A percentile compares a stretch with the other conserved stretches of the same genome.
Evolutionary conservation across 2,797 vertebrate species (phyloP).

Genomic region (Sebastes itinus): DNA sequence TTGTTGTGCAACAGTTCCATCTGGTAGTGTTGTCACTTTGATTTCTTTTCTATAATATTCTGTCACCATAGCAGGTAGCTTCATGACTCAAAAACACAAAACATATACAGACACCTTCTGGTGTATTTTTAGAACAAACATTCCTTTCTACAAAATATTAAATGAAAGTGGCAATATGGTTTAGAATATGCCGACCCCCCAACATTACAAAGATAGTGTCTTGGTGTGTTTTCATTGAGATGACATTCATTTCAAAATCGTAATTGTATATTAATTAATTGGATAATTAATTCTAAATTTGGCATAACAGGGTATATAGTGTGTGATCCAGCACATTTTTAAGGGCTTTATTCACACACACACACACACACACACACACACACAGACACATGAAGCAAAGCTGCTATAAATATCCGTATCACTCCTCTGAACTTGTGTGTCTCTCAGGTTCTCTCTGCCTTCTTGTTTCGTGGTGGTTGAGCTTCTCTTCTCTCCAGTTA

Average conservation of each 20-base stretch:
- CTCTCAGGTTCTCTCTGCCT: conserved; percentile 29
- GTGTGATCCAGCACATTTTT: background rate
- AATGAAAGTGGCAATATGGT: background rate
- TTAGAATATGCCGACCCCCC: background rate
- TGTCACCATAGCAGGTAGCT: background rate
- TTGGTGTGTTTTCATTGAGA: background rate
- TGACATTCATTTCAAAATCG: background rate
- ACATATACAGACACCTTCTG: background rate
- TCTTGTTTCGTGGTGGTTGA: background rate
- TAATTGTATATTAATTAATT: too few relatives aligned
- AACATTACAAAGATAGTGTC: background rate
- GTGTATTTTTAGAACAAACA: background rate
- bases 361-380: background rate
- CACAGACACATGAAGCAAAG: background rate
- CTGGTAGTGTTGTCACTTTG: background rate
- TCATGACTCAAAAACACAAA: background rate
- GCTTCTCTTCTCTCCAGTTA: conserved; percentile 48
- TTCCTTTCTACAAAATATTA: background rate
- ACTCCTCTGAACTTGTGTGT: conserved; percentile 1
- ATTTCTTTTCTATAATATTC: background rate
- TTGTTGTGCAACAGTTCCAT: background rate
- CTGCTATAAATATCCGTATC: conserved; percentile 25
- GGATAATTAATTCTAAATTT: background rate
- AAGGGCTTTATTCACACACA: background rate
- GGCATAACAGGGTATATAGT: background rate